phyloP scores from a whole-genome alignment of 92 coral and sea anemone species.

The Hydrozoanthus gracilis region DNA sequence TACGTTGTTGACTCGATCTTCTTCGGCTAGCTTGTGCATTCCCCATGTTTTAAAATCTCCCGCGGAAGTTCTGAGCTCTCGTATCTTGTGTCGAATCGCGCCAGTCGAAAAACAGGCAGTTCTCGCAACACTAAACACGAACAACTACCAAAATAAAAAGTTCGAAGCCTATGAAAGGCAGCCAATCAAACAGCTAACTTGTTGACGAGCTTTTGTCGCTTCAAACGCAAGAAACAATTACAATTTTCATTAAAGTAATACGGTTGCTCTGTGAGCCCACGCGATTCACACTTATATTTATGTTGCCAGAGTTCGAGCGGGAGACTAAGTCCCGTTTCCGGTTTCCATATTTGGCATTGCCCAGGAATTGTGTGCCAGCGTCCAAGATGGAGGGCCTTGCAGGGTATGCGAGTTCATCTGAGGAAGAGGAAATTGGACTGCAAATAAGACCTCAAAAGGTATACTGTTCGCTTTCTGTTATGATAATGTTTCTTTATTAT shows the following conservation, averaged over 20 bases:
- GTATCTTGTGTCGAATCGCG: background rate
- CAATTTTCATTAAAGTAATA: background rate
- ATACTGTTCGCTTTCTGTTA: background rate
- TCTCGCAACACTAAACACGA: background rate
- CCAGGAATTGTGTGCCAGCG: slow-evolving; percentile 60
- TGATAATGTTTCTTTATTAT: background rate
- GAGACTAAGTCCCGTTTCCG: slow-evolving; percentile 32
- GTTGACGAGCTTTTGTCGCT: background rate
- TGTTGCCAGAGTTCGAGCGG: background rate
- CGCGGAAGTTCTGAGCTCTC: slow-evolving; percentile 20
- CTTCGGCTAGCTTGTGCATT: slow-evolving; percentile 71
- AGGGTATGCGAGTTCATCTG: slow-evolving; percentile 91
- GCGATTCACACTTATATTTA: slow-evolving; percentile 39
- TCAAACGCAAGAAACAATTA: background rate
- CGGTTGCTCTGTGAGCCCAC: slow-evolving; percentile 33
- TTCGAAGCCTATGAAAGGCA: background rate
- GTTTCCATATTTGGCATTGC: slow-evolving; percentile 57
- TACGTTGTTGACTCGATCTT: slow-evolving; percentile 56
- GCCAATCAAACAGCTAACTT: background rate
- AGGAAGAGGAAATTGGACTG: slow-evolving; percentile 46
- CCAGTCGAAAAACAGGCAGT: background rate
- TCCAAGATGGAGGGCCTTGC: slow-evolving; percentile 90
- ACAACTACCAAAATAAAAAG: background rate
- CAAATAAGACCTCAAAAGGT: slow-evolving; percentile 44
- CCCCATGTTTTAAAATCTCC: slow-evolving; percentile 70